Evolutionary conservation across 2,113 vertebrate species (phyloP), one percentile per base, ranked within the genome.

Genomic region (Callocephalon fimbriatum): DNA sequence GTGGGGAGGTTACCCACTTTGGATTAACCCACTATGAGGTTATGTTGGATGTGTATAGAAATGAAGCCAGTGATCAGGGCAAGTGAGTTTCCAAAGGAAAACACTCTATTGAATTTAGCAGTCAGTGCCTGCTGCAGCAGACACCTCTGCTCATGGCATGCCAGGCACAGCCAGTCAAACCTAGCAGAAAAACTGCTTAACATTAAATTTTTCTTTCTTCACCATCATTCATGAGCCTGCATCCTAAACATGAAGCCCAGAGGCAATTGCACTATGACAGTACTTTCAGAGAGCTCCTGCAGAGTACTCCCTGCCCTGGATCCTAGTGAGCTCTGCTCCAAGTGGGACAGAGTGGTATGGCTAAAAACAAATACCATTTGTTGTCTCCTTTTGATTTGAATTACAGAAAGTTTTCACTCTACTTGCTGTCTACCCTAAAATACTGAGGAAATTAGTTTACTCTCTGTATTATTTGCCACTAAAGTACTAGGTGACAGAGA

Each of bases 221-320:
- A 29, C 8, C 13, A 56, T 87, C 54, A 37, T 66, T 86, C 45
- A 35, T 38, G 17, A 86, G 35, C 27, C 31, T 81, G 58, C 38
- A 67, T 59, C 29, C 40, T 71, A 66, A 79, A 53, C 19, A 38
- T 19, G 31, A 74, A 86, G 26, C 19, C 29, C 38, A 71, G 18
- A 23, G 45, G 44, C 2, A 0, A 23, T 20, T 75, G 35, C 1
- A 0, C 27, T 50, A 37, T 81, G n/a, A 59, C 16, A 70, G 25
- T 42, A 37, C 29, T 66, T 78, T 65, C 66, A 83, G 83, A 82
- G n/a, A 63, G 15, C 15, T 86, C 51, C 72, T 72, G 35, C 26
- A 44, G 42, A 56, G 15, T 62, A 45, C 8, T 62, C 13, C 12
- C 31, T 66, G 6, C 21, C 32, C 47, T 63, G 61, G 17, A 54